Conservation (phyloP, 2,888 invertebrate species). For the Yponomeuta cagnagella region DNA sequence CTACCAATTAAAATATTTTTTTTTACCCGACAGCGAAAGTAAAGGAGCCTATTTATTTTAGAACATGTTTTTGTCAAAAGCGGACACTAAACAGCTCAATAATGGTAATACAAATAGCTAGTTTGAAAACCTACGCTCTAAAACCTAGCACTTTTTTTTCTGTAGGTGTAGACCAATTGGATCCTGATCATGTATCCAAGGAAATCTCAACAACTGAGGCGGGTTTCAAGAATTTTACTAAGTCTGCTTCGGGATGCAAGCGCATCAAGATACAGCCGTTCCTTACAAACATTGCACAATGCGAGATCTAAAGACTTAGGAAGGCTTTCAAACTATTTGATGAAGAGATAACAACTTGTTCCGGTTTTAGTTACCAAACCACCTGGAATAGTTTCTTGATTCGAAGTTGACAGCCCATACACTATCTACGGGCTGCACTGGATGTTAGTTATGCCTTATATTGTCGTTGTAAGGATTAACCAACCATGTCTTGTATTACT, state of each 20-base stretch:
- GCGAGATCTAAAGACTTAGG: constrained; percentile 24
- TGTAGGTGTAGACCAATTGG: too few relatives aligned
- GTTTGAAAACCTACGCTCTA: neutral
- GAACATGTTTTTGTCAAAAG: neutral
- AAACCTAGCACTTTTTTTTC: too few relatives aligned
- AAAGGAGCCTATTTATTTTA: too few relatives aligned
- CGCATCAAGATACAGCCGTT: constrained; percentile 35
- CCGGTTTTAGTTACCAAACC: constrained; percentile 11
- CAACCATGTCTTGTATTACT: too few relatives aligned
- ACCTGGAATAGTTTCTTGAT: neutral
- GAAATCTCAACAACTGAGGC: too few relatives aligned
- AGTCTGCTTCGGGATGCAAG: neutral
- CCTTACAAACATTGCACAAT: constrained; percentile 44
- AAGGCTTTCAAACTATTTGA: constrained; percentile 38
- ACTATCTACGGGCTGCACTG: too few relatives aligned
- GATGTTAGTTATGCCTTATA: too few relatives aligned
- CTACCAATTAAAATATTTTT: too few relatives aligned
- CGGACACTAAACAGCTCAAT: neutral
- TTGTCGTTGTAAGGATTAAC: too few relatives aligned
- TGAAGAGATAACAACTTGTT: constrained; percentile 32
- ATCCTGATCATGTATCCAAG: too few relatives aligned
- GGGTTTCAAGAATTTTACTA: neutral
- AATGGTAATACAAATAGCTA: neutral
- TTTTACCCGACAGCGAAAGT: too few relatives aligned
- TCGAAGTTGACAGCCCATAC: neutral